Conservation (phyloP, 2,113 vertebrate genomes). For the Probosciger aterrimus region DNA sequence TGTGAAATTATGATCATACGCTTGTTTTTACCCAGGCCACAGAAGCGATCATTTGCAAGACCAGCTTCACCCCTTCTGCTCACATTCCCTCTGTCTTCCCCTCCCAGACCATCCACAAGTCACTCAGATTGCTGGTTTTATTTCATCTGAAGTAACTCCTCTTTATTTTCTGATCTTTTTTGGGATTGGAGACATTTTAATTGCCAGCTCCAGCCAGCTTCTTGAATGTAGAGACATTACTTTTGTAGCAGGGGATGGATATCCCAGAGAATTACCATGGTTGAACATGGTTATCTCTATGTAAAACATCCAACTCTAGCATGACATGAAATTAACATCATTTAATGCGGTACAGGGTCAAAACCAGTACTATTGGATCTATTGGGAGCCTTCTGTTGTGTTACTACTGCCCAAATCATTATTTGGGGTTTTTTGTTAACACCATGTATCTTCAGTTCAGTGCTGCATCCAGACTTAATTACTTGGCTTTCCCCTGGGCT, state of each 20-base stretch:
- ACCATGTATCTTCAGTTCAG: background rate
- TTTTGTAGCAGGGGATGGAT: background rate
- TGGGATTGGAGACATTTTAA: background rate
- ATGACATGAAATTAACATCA: background rate
- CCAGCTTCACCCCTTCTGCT: background rate
- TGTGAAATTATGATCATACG: background rate
- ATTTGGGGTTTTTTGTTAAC: background rate
- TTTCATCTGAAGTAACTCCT: background rate
- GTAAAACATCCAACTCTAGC: background rate
- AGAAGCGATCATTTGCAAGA: background rate
- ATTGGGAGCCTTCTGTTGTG: background rate
- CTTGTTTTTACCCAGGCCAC: background rate
- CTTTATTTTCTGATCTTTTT: background rate
- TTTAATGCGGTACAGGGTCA: background rate
- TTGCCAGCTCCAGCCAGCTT: background rate
- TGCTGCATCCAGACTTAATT: conserved; percentile 18
- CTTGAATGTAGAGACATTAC: background rate
- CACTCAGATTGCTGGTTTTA: background rate
- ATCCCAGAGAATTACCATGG: background rate
- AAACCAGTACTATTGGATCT: background rate
- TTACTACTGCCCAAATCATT: background rate
- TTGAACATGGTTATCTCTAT: background rate
- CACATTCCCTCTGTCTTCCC: background rate
- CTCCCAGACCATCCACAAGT: background rate
- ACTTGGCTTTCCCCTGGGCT: background rate